These are phyloP conservation scores for Heteromyza rotundicornis DNA, from an alignment of 2,888 invertebrate genomes.

Conservation along the genomic window DNA sequence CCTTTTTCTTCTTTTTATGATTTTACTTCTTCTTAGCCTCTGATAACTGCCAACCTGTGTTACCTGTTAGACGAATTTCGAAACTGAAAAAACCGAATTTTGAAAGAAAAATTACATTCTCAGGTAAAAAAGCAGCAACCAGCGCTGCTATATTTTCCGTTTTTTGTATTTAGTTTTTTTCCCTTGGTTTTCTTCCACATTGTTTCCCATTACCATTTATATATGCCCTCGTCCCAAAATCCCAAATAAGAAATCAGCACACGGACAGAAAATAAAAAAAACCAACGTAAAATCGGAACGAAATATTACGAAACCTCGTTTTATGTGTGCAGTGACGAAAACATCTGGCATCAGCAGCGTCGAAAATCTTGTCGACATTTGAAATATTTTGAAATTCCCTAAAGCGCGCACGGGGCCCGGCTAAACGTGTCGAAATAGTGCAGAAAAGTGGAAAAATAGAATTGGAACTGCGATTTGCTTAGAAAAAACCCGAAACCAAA, in stretches of 20 bases:
- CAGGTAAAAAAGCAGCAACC: neutral
- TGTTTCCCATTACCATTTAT: neutral
- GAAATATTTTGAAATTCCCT: neutral
- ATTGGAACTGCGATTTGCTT: neutral
- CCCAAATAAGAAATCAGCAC: neutral
- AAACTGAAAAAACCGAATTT: too few species aligned
- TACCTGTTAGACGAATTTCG: too few species aligned
- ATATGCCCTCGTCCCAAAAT: neutral
- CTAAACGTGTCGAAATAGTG: neutral
- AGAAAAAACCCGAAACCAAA: too few species aligned
- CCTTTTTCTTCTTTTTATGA: too few species aligned
- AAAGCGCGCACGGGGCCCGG: neutral
- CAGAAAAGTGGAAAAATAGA: neutral
- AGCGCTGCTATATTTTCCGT: neutral
- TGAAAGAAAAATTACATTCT: too few species aligned
- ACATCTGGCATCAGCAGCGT: neutral
- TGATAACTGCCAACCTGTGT: too few species aligned
- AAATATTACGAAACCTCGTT: neutral
- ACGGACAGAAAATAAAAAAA: neutral
- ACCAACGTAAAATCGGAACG: neutral
- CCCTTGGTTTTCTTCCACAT: neutral
- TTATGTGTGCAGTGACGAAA: neutral
- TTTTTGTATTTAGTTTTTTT: neutral
- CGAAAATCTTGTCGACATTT: too few species aligned
- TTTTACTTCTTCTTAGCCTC: too few species aligned